Base-by-base conservation (phyloP, 1,140 invertebrate genomes). In the Drosophila kurseongensis region DNA sequence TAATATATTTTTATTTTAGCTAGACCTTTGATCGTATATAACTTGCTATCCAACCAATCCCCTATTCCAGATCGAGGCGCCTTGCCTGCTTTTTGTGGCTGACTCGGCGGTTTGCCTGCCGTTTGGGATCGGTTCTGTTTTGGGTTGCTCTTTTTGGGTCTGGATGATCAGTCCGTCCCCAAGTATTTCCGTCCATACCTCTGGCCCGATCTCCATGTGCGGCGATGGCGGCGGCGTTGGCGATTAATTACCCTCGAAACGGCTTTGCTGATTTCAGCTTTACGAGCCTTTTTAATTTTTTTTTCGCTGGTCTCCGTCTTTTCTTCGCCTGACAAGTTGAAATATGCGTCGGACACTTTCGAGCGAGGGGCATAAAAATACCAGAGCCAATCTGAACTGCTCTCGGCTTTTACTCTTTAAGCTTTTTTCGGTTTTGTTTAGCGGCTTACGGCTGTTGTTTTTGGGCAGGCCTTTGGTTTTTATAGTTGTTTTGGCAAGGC, bases 181-280 rank as follows among this genome's bases (percentile, higher is more conserved):
- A n/a, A n/a, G 75, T 47, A 16, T 38, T 27, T 52, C 51, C 32
- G 63, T 76, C 69, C 41, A 41, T 57, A 40, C 41, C 45, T 47
- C 42, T 41, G 38, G 45, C 57, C 57, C 42, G 32, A 57, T 59
- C 58, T 60, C 51, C 72, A 66, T 83, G 47, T 80, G 38, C 32
- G 54, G 50, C 62, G 75, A 75, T 80, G 45, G 71, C 23, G 55
- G 41, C 58, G 79, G 54, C 75, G 52, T 59, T 67, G 79, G 62
- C 81, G 81, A 85, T 85, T 85, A 86, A 85, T 85, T 85, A 85
- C 82, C 75, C 82, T 52, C 57, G 62, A 74, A 74, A 84, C 67
- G 66, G 81, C 63, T 84, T 84, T 84, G 81, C 81, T 86, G 81
- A 85, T 86, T 86, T 85, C 81, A 81, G 82, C 81, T 85, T 85